Percentiles rank a stretch among this genome's conserved stretches.
Evolutionary conservation across 2,888 invertebrate genomes (phyloP).

Genomic region (Caenorhabditis angaria): DNA sequence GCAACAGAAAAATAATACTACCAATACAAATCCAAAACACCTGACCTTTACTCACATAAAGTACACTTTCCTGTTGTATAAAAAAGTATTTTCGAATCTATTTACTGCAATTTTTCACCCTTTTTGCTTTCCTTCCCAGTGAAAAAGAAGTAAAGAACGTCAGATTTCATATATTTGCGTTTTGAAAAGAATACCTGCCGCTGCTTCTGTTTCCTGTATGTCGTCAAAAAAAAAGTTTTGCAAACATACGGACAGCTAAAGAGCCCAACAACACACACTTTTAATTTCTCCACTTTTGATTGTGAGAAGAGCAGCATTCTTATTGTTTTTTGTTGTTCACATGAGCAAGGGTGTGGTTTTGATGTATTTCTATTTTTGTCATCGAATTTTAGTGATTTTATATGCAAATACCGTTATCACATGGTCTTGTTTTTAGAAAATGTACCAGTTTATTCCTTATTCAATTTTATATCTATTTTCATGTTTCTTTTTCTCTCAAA

Average conservation of each 20-base stretch:
- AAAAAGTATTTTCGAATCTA: not conserved
- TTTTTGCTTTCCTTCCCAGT: not conserved
- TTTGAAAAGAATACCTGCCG: constrained; percentile 1
- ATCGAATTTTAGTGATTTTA: too few species aligned
- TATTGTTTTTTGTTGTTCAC: too few species aligned
- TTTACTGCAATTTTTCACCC: not conserved
- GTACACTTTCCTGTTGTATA: not conserved
- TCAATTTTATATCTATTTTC: too few species aligned
- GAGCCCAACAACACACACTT: not conserved
- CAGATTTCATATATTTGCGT: not conserved
- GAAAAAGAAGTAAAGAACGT: too few species aligned
- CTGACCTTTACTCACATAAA: not conserved
- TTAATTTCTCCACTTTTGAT: constrained; percentile 9
- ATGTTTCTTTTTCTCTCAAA: too few species aligned
- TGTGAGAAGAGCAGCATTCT: too few species aligned
- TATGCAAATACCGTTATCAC: too few species aligned
- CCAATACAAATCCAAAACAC: not conserved
- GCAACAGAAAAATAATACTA: too few species aligned
- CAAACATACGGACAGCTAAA: not conserved
- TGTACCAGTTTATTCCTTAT: too few species aligned
- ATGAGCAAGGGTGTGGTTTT: too few species aligned
- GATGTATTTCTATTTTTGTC: too few species aligned
- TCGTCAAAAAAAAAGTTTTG: constrained; percentile 1
- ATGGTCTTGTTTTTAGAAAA: too few species aligned
- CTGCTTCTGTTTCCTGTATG: not conserved